Evolutionary conservation across 2,888 invertebrate species (phyloP).

Genomic region (Apotomis capreana): DNA sequence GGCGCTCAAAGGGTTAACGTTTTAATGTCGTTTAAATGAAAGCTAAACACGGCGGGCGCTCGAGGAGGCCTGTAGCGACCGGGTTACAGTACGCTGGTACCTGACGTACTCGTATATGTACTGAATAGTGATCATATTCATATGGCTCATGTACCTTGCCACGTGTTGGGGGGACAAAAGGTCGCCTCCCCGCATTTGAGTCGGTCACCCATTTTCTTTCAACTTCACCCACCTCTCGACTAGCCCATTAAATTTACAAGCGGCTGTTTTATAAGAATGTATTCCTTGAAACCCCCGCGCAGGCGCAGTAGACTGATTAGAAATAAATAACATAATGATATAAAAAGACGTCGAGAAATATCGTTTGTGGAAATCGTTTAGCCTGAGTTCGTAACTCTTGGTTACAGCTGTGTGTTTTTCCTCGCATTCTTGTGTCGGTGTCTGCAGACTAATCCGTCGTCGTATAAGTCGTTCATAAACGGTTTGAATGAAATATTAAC

Average conservation of each 20-base stretch:
- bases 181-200: constrained; percentile 54
- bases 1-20: no score
- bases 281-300: constrained; percentile 6
- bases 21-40: no score
- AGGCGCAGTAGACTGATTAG: not conserved
- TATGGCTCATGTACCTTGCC: constrained; percentile 47
- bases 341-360: not conserved
- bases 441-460: not conserved
- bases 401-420: not conserved
- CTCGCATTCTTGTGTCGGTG: not conserved
- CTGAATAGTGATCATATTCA: constrained; percentile 18
- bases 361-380: not conserved
- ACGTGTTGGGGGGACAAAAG: constrained; percentile 58
- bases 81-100: constrained; percentile 14
- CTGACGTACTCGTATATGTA: constrained; percentile 6
- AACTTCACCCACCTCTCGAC: constrained; percentile 45
- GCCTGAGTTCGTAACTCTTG: no score
- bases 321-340: not conserved
- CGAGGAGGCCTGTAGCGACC: constrained; percentile 27
- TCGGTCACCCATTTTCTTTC: constrained; percentile 53
- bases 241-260: constrained; percentile 31
- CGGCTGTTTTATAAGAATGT: constrained; percentile 8
- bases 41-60: constrained; percentile 57
- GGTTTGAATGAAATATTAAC: not conserved
- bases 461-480: not conserved